These are phyloP conservation scores for Drosophila setosimentum DNA, from an alignment of 2,888 invertebrate species.

Conservation along the genomic window DNA sequence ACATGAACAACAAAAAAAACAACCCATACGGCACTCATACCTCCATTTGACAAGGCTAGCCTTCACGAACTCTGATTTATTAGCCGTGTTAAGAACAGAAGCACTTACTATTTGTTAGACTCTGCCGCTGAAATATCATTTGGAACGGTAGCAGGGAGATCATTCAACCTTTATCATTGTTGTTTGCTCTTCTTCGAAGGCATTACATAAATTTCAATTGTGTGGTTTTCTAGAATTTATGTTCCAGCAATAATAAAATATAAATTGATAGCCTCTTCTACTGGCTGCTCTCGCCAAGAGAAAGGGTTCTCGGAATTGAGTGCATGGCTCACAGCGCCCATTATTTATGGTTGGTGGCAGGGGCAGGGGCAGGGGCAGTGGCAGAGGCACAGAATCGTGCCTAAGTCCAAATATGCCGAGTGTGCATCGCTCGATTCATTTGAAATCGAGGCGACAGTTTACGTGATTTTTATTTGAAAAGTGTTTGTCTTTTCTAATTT, in stretches of 20 bases:
- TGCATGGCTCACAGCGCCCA: slow-evolving; percentile 42
- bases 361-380: slow-evolving; percentile 24
- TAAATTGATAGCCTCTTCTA: slow-evolving; percentile 57
- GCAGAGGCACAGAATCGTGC: slow-evolving; percentile 67
- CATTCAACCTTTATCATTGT: slow-evolving; percentile 37
- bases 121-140: slow-evolving; percentile 25
- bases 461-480: slow-evolving; percentile 80
- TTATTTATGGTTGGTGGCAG: slow-evolving; percentile 69
- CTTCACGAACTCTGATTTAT: slow-evolving; percentile 59
- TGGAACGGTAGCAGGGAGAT: slow-evolving; percentile 61
- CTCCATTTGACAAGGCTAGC: background rate
- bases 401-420: slow-evolving; percentile 66
- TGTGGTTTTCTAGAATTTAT: slow-evolving; percentile 70
- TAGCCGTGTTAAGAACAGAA: slow-evolving; percentile 61
- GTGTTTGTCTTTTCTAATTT: slow-evolving; percentile 60
- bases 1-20: background rate
- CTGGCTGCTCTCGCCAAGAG: slow-evolving; percentile 5
- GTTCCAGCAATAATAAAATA: slow-evolving; percentile 50
- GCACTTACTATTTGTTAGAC: slow-evolving; percentile 62
- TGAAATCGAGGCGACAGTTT: slow-evolving; percentile 74
- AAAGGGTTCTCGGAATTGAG: slow-evolving; percentile 74
- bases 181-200: slow-evolving; percentile 63
- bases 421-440: slow-evolving; percentile 63
- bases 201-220: slow-evolving; percentile 75
- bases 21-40: background rate